These are phyloP conservation scores for Micoletzkya japonica DNA, from an alignment of 2,888 invertebrate species.

Conservation along the genomic window DNA sequence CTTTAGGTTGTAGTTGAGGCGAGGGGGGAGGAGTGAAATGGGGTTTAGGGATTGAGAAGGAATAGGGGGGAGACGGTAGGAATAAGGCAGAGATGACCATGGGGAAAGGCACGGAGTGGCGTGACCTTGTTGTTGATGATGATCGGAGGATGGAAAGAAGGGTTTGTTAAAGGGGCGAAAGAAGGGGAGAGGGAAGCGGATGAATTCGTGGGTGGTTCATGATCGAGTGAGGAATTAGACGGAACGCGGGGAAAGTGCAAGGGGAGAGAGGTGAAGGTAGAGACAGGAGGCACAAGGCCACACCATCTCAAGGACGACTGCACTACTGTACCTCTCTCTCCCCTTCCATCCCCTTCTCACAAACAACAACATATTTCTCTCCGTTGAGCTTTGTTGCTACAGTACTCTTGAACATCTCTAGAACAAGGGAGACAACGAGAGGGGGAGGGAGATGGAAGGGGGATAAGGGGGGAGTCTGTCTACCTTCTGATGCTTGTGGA, in stretches of 20 bases:
- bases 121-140: neutral
- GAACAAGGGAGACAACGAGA: neutral
- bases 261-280: too few species aligned
- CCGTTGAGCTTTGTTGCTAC: too few species aligned
- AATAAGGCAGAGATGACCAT: neutral
- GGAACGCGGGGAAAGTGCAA: too few species aligned
- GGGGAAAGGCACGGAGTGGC: neutral
- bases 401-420: too few species aligned
- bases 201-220: too few species aligned
- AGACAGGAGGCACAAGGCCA: conserved; percentile 1
- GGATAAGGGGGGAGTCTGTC: neutral
- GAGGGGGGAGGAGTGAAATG: neutral
- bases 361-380: too few species aligned
- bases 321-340: too few species aligned
- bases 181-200: too few species aligned
- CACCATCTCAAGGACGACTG: conserved; percentile 2
- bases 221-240: too few species aligned
- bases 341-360: neutral
- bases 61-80: neutral
- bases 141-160: neutral
- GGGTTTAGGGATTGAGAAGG: neutral
- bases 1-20: neutral
- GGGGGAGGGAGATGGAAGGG: conserved; percentile 5
- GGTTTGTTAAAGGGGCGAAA: too few species aligned
- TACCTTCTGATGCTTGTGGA: conserved; percentile 34